Evolutionary conservation across 2,113 vertebrate species (phyloP).

Genomic region (Nibea albiflora): DNA sequence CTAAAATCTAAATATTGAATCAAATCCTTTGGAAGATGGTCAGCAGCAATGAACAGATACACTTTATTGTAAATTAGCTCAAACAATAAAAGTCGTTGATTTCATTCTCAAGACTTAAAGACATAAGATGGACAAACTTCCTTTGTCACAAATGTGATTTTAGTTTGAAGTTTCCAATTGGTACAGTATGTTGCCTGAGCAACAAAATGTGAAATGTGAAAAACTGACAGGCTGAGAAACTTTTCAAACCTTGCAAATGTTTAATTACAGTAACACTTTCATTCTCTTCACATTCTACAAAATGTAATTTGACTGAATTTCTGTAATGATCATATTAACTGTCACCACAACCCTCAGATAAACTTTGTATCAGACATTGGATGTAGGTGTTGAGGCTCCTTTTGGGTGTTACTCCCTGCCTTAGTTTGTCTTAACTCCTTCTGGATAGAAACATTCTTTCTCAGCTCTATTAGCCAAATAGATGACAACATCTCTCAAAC

Average conservation of each 20-base stretch:
- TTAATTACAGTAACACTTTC: too few relatives aligned
- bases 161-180: background rate
- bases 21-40: too few relatives aligned
- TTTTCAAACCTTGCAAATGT: background rate
- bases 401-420: slow-evolving; percentile 11
- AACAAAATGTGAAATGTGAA: background rate
- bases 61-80: too few relatives aligned
- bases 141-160: background rate
- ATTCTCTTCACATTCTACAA: background rate
- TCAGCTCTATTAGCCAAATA: slow-evolving; percentile 26
- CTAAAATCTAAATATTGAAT: too few relatives aligned
- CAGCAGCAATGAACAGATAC: too few relatives aligned
- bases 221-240: background rate
- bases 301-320: background rate
- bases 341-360: background rate
- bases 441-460: slow-evolving; percentile 16
- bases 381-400: background rate
- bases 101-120: background rate
- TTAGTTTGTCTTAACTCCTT: slow-evolving; percentile 35
- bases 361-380: background rate
- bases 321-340: background rate
- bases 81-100: background rate
- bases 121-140: background rate
- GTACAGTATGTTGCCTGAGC: background rate
- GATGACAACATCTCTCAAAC: slow-evolving; percentile 34